These are phyloP conservation scores for Salmo trutta DNA, from an alignment of 2,797 vertebrate genomes.

Conservation along the genomic window DNA sequence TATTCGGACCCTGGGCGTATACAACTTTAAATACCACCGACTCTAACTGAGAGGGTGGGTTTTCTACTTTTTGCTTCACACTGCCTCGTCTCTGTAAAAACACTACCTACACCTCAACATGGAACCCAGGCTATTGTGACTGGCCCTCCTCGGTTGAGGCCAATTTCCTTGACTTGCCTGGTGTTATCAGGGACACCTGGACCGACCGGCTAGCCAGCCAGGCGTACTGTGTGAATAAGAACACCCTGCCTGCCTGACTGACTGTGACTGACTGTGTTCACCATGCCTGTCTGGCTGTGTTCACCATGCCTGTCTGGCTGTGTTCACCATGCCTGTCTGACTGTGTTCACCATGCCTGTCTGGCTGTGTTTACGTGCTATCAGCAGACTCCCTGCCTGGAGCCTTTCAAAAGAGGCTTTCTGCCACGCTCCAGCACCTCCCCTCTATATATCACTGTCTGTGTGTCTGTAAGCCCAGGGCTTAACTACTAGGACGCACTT, in stretches of 20 bases:
- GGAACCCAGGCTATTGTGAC: neutral
- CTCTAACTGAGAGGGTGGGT: conserved; percentile 6
- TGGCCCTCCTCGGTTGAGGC: neutral
- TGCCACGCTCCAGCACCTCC: neutral
- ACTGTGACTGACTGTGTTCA: neutral
- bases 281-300: neutral
- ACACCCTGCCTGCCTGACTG: too few relatives aligned
- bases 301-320: neutral
- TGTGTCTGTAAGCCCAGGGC: neutral
- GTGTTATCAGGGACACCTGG: neutral
- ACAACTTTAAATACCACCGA: conserved; percentile 1
- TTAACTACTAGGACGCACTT: neutral
- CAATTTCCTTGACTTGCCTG: neutral
- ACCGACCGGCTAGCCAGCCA: neutral
- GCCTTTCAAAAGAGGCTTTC: neutral
- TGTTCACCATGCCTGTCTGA: too few relatives aligned
- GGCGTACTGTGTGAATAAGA: too few relatives aligned
- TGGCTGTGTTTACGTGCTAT: neutral
- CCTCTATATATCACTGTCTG: neutral
- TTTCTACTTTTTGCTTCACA: neutral
- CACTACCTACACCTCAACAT: neutral
- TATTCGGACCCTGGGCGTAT: conserved; percentile 34
- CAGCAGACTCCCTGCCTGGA: neutral
- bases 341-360: neutral
- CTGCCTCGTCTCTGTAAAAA: neutral